Conservation (phyloP, 2,797 vertebrate species). For the Pampus argenteus region DNA sequence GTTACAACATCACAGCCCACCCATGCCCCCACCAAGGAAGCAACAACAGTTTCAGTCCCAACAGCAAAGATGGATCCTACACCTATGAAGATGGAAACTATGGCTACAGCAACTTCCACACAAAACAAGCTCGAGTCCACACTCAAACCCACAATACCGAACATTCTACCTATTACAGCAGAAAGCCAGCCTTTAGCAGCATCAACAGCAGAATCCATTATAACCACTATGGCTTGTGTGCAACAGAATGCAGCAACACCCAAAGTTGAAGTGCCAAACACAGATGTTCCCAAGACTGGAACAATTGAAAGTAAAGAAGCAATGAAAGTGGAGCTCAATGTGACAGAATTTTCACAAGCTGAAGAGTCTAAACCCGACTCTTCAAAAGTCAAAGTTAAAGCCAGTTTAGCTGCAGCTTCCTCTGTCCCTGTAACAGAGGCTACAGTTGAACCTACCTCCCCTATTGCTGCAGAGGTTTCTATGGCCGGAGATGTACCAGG, state of each 20-base stretch:
- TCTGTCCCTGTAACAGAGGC: conserved; percentile 24
- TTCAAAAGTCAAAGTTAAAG: conserved; percentile 32
- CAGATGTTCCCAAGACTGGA: conserved; percentile 26
- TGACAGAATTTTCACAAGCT: conserved; percentile 26
- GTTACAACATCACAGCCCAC: conserved; percentile 40
- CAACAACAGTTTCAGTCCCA: conserved; percentile 20
- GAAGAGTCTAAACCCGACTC: conserved; percentile 37
- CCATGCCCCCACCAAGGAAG: conserved; percentile 11
- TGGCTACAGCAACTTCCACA: conserved; percentile 3
- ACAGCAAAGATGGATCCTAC: conserved; percentile 44
- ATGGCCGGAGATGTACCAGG: conserved; percentile 30
- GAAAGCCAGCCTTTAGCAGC: conserved; percentile 33
- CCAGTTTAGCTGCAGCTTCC: conserved; percentile 1
- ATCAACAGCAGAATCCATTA: conserved; percentile 27
- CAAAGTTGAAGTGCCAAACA: conserved; percentile 32
- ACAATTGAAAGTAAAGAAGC: conserved; percentile 28
- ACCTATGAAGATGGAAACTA: conserved; percentile 42
- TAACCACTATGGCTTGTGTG: neutral
- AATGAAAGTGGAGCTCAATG: conserved; percentile 20
- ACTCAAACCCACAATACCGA: conserved; percentile 20
- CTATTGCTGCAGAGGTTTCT: conserved; percentile 34
- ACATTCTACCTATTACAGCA: conserved; percentile 29
- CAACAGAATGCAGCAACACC: conserved; percentile 34
- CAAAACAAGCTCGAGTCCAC: conserved; percentile 24
- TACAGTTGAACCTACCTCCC: conserved; percentile 15